These are phyloP conservation scores for Myripristis jacobus DNA, from an alignment of 2,797 vertebrate species.

Conservation along the genomic window DNA sequence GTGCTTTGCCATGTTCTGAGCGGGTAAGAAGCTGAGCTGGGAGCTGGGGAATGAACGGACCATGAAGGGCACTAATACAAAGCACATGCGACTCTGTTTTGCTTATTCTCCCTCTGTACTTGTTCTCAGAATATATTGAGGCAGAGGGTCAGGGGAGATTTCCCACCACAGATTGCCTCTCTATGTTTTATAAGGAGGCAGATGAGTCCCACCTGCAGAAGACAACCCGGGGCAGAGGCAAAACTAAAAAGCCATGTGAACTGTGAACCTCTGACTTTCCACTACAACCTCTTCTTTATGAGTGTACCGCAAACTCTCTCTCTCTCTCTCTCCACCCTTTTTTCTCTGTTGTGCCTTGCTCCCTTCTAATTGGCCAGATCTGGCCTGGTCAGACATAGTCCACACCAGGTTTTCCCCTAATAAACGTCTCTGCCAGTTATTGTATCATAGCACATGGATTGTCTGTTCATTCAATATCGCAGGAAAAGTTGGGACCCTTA, in stretches of 20 bases:
- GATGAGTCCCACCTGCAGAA: no score
- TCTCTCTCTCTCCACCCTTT: neutral
- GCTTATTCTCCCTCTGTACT: conserved; percentile 40
- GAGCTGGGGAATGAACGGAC: conserved; percentile 32
- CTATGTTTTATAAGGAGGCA: no score
- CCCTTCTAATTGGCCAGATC: neutral
- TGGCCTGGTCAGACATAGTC: neutral
- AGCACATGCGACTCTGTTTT: conserved; percentile 51
- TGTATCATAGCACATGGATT: neutral
- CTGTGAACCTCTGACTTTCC: neutral
- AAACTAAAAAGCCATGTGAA: neutral
- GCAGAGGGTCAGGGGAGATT: conserved; percentile 22
- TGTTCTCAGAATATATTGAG: conserved; percentile 40
- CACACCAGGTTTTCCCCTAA: neutral
- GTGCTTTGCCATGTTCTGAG: conserved; percentile 5
- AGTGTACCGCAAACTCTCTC: neutral
- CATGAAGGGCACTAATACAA: conserved; percentile 45
- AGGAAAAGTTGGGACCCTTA: neutral
- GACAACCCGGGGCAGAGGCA: conserved; percentile 10
- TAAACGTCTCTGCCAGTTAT: conserved; percentile 3
- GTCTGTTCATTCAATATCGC: conserved; percentile 18
- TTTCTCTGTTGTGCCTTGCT: conserved; percentile 12
- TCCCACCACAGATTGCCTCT: no score
- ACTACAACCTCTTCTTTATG: neutral
- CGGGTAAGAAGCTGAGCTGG: neutral